Evolutionary conservation across 2,113 vertebrate species (phyloP), one percentile per base, ranked within the genome.

Genomic region (Physeter macrocephalus): DNA sequence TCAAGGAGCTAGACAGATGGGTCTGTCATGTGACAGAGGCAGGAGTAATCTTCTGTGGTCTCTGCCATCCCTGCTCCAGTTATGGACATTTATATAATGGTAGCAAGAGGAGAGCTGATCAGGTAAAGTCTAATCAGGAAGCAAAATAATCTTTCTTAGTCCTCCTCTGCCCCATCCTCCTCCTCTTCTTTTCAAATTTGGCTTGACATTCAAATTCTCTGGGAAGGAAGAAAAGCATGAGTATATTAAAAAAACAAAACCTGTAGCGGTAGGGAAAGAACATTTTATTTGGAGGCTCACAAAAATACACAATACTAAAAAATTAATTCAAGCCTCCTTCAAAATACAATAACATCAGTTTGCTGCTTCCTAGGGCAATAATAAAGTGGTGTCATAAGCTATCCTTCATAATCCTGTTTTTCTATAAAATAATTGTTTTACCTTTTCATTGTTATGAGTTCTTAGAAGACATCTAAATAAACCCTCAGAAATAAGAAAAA

Each of bases 361-460:
- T 98, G 11, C 54, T 96, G 74, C 61, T 96, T 97, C 71, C n/a
- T 27, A 77, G 41, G 23, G 90, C 82, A 96, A 93, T 17, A 95
- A 66, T 96, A 84, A 96, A 94, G 34, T 57, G 21, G 3, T 21
- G 8, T 89, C 82, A 95, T 39, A 87, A 61, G 34, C 83, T 87
- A 88, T 66, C 88, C 15, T 64, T 96, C 25, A 11, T 97, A 78
- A 62, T 88, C 18, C 36, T 90, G 93, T 94, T 94, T 90, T 93
- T 64, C 62, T 61, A 82, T 49, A 69, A 88, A 84, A 87, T 74
- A 75, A 83, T 93, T 74, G 8, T 80, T 94, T 94, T 95, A 27
- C 31, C 17, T 66, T 96, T 96, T 97, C 84, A 95, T 6, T 83
- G 21, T 82, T 94, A 31, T 71, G 15, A 93, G 36, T 77, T 72